These are phyloP conservation scores for Drosophila mulleri DNA, from an alignment of 2,888 invertebrate genomes.

Conservation along the genomic window DNA sequence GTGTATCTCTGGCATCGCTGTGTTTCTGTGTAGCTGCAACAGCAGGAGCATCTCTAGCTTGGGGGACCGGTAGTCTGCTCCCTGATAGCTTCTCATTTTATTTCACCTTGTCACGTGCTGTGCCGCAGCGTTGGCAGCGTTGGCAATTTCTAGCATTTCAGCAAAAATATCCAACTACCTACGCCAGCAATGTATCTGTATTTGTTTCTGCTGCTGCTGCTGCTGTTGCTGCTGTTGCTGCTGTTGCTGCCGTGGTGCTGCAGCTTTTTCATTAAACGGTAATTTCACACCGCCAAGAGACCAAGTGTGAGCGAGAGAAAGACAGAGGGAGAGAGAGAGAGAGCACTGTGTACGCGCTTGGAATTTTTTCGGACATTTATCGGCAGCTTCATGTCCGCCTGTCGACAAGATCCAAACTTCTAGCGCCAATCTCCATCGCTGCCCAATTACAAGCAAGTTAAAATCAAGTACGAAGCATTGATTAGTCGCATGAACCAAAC, in stretches of 20 bases:
- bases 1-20: conserved; percentile 58
- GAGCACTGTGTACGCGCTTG: conserved; percentile 63
- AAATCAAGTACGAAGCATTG: conserved; percentile 80
- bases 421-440: conserved; percentile 68
- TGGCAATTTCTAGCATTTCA: conserved; percentile 80
- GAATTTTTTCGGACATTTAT: conserved; percentile 76
- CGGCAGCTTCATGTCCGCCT: conserved; percentile 50
- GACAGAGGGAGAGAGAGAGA: not conserved
- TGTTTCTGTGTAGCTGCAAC: conserved; percentile 58
- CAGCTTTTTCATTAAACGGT: conserved; percentile 78
- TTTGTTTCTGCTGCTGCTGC: conserved; percentile 24
- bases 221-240: conserved; percentile 5
- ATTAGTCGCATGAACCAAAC: conserved; percentile 64
- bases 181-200: conserved; percentile 55
- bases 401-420: conserved; percentile 61
- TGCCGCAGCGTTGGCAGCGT: conserved; percentile 63
- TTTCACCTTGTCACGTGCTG: conserved; percentile 79
- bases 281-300: conserved; percentile 70
- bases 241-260: conserved; percentile 23
- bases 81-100: conserved; percentile 79
- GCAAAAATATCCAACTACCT: conserved; percentile 76
- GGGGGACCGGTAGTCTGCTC: conserved; percentile 5
- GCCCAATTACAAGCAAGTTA: conserved; percentile 80
- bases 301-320: not conserved
- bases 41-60: conserved; percentile 27